These are phyloP conservation scores for Petrocephalus microphthalmus DNA, from an alignment of 2,113 vertebrate species.

Conservation along the genomic window DNA sequence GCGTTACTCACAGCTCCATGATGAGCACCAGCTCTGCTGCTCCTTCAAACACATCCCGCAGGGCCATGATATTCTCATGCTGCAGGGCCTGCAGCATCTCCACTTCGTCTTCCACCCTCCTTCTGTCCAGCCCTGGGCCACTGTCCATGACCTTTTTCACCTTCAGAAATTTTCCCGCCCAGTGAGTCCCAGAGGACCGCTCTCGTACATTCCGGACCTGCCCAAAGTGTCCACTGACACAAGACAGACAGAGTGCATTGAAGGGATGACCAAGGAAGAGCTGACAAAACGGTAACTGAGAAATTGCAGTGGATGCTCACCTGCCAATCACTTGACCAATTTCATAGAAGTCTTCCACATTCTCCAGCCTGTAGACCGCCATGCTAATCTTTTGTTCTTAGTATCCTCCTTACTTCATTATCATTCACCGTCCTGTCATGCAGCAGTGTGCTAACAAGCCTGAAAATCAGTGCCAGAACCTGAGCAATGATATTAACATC, in stretches of 20 bases:
- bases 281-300: background rate
- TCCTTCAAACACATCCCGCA: constrained; percentile 66
- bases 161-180: constrained; percentile 66
- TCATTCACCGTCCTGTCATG: background rate
- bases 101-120: constrained; percentile 60
- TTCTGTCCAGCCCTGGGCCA: constrained; percentile 48
- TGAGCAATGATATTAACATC: background rate
- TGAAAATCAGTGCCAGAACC: background rate
- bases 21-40: constrained; percentile 64
- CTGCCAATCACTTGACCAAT: constrained; percentile 70
- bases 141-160: constrained; percentile 46
- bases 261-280: background rate
- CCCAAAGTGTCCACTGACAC: constrained; percentile 63
- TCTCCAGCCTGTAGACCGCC: constrained; percentile 53
- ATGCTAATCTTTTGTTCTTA: constrained; percentile 33
- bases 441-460: background rate
- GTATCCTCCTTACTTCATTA: background rate
- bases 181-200: constrained; percentile 42
- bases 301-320: constrained; percentile 38
- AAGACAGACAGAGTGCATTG: background rate
- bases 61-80: constrained; percentile 62
- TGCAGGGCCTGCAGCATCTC: constrained; percentile 57
- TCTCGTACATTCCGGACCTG: constrained; percentile 59
- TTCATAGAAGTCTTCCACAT: constrained; percentile 73
- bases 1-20: constrained; percentile 68